phyloP scores from a whole-genome alignment of 2,113 vertebrate species.

The Anser brachyrhynchus region DNA sequence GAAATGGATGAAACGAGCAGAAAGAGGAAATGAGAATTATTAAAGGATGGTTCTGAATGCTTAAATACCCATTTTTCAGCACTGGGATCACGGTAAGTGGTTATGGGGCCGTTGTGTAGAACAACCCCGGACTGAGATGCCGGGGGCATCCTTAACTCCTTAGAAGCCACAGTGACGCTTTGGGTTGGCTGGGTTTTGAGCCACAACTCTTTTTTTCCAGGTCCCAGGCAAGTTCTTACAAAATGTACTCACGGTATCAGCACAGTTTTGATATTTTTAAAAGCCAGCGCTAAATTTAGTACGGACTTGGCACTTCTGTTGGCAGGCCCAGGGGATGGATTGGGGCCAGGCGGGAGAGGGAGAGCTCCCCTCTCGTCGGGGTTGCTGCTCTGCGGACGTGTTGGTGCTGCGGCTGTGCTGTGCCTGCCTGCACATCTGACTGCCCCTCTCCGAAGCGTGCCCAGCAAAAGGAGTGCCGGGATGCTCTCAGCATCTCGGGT shows the following conservation, averaged over 20 bases:
- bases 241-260: neutral
- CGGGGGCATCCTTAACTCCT: neutral
- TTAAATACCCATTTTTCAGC: neutral
- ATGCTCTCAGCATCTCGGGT: neutral
- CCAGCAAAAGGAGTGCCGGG: neutral
- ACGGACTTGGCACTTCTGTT: neutral
- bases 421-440: neutral
- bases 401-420: neutral
- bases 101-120: neutral
- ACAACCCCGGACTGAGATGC: neutral
- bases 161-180: neutral
- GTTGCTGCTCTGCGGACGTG: neutral
- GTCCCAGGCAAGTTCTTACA: neutral
- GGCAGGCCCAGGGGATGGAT: neutral
- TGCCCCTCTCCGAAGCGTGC: neutral
- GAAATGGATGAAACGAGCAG: neutral
- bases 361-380: neutral
- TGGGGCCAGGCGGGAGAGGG: neutral
- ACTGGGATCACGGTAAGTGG: neutral
- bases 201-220: conserved; percentile 4
- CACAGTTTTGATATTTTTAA: neutral
- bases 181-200: neutral
- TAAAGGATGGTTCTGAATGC: neutral
- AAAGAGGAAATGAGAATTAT: neutral
- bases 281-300: neutral